Base-by-base conservation (phyloP, 2,888 invertebrate genomes). In the Periphyllus acericola region DNA sequence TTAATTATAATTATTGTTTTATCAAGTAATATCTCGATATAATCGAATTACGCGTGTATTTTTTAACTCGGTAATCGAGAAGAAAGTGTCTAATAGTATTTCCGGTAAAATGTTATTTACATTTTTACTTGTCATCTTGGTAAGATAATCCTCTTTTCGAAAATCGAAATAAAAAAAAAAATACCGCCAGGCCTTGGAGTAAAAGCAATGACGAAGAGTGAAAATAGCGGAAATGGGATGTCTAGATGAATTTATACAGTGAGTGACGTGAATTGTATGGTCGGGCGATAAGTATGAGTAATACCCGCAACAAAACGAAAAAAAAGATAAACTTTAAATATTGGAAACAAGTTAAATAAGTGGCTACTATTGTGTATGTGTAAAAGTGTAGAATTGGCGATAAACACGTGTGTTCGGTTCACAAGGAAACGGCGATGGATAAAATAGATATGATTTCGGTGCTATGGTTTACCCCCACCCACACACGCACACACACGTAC, bases 301-400 rank as follows among this genome's bases (percentile, higher is more conserved):
- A 71, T 71, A 60, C 60, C 21, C 8, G 80, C 80, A 36, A 66
- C 60, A 80, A 66, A 17, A 80, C 60, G 60, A 66, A 80, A 80
- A 66, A 36, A 80, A 80, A 80, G 80, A 80, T 80, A 80, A 80
- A 80, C 80, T 80, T 80, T 60, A 80, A 80, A 79, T 60, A 80
- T 80, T 80, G 80, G 60, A 80, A 80, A 60, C 29, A 34, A 80
- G 80, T 60, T 80, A 36, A 79, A 79, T 79, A 60, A 55, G 80
- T 80, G 60, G 60, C 34, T 66, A 66, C 60, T n/a, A 80, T 80
- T 80, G 80, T 80, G 60, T 80, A 80, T 80, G 80, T 66, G 60
- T 80, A 66, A 66, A 80, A 80, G 80, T 36, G 60, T 9, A 80
- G 80, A 80, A 80, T 36, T 36, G 36, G 25, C 52, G 80, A 80